Evolutionary conservation across 2,888 invertebrate species (phyloP).

Genomic region (Noctua pronuba): DNA sequence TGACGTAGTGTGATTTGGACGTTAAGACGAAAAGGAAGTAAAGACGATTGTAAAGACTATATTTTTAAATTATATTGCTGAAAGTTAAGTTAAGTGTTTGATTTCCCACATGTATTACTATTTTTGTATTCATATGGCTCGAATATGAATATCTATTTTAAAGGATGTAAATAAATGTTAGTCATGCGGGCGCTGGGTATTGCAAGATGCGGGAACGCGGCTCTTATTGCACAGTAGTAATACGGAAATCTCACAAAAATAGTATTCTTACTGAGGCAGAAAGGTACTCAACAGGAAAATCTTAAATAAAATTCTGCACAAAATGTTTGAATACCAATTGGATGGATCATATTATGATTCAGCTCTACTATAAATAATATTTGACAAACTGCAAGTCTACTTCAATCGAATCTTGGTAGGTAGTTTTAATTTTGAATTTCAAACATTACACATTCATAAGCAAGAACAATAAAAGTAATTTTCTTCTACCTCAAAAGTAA

Average conservation of each 20-base stretch:
- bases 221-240: not conserved
- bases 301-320: not conserved
- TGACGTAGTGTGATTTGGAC: no score
- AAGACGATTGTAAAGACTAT: no score
- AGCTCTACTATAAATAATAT: not conserved
- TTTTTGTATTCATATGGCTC: slow-evolving; percentile 29
- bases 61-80: no score
- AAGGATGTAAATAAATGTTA: slow-evolving; percentile 33
- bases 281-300: not conserved
- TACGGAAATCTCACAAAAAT: not conserved
- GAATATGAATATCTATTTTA: slow-evolving; percentile 7
- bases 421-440: not conserved
- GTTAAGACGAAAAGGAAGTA: no score
- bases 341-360: not conserved
- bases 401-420: not conserved
- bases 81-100: no score
- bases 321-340: not conserved
- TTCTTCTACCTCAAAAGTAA: not conserved
- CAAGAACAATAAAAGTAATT: not conserved
- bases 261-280: not conserved
- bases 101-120: no score
- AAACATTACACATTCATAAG: no score
- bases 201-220: slow-evolving; percentile 22
- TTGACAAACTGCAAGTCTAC: not conserved
- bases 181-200: not conserved